A percentile compares a stretch with the other conserved stretches of the same genome.
phyloP scores from a whole-genome alignment of 1,140 invertebrate species.

The Gryllus bimaculatus region DNA sequence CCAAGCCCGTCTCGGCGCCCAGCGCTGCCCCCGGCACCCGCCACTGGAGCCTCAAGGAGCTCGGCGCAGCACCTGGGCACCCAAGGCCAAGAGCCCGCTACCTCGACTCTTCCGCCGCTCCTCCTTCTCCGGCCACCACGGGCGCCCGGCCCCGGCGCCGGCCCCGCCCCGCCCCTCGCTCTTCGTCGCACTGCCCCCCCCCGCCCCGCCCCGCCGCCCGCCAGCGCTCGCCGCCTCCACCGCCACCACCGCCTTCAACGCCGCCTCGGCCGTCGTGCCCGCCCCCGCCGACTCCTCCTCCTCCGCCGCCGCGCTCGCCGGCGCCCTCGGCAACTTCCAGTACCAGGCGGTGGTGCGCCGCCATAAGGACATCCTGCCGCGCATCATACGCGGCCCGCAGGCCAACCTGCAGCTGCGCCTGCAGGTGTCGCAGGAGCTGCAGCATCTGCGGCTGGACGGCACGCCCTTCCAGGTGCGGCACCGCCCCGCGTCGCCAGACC shows the following conservation, averaged over 20 bases:
- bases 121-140: neutral
- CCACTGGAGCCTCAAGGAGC: neutral
- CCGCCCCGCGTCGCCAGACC: neutral
- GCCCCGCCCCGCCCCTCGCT: too few relatives aligned
- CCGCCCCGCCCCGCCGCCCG: too few relatives aligned
- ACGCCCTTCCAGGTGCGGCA: conserved; percentile 18
- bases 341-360: conserved; percentile 21
- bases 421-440: neutral
- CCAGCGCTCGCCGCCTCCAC: neutral
- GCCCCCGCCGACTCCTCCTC: neutral
- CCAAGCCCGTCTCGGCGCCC: neutral
- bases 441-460: conserved; percentile 14
- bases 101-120: neutral
- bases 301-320: too few relatives aligned
- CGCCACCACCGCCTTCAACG: conserved; percentile 18
- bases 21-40: neutral
- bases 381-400: neutral
- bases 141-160: too few relatives aligned
- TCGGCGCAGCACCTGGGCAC: neutral
- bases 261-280: conserved; percentile 17
- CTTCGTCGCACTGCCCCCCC: too few relatives aligned
- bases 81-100: conserved; percentile 7
- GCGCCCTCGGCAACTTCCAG: conserved; percentile 1
- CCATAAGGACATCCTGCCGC: conserved; percentile 19
- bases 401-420: conserved; percentile 9